Base-by-base conservation (phyloP, 2,888 invertebrate species). In the Gymnocheta viridis region DNA sequence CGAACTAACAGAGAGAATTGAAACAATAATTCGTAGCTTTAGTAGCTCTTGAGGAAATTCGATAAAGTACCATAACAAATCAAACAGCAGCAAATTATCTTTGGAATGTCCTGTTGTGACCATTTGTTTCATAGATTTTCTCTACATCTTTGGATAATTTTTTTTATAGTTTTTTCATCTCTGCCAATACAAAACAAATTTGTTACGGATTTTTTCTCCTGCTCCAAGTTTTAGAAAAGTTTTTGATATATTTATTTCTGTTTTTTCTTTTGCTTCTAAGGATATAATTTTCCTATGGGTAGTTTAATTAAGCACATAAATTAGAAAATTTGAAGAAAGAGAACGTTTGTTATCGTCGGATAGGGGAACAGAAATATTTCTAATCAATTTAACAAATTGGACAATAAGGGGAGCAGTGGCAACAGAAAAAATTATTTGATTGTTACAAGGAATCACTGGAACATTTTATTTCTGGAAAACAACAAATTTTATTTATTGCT, bases 221-320 rank as follows among this genome's bases (percentile, higher is more conserved):
- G 56, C 49, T 70, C 10, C n/a, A 58, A 58, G 54, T 58, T 70
- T 51, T 35, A 66, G 17, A n/a, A 49, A 76, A 80, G 58, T 83
- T 74, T 74, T 41, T 62, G 35, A 47, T 80, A 56, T 32, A 58
- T 60, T 70, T 70, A 41, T 7, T 60, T 77, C 0, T 24, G 49
- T 49, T 49, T 73, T 67, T 60, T 10, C 35, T 47, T 6, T 12
- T 64, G 10, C 58, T 58, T 58, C 66, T 70, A 29, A 76, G 70
- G 51, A 72, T 76, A 70, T 76, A 79, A 76, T 83, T 74, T 83
- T 83, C 76, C 58, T 83, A 83, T 83, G 76, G 70, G 49, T 80
- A 58, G 70, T 80, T 80, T 83, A 83, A 83, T 83, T 83, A 83
- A 79, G 80, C 49, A 58, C 80, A 83, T 83, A 83, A 83, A 83